These are phyloP conservation scores for Halictus quadricinctus DNA, from an alignment of 2,888 invertebrate genomes.

Conservation along the genomic window DNA sequence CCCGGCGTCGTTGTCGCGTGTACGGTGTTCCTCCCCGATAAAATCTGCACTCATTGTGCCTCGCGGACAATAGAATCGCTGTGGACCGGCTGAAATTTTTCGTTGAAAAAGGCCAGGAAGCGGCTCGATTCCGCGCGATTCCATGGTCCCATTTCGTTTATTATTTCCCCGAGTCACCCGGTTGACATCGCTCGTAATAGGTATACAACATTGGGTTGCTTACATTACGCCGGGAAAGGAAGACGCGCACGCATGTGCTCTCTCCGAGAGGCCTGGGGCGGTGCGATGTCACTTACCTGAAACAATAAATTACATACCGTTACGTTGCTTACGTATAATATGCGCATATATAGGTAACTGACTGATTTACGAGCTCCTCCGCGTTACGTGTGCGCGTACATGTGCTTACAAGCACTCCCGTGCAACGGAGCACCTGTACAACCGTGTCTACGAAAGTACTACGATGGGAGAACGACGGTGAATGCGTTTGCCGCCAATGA, in stretches of 20 bases:
- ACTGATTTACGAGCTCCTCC: slow-evolving; percentile 77
- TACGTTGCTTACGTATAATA: slow-evolving; percentile 78
- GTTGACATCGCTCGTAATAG: slow-evolving; percentile 71
- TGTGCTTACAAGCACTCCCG: slow-evolving; percentile 69
- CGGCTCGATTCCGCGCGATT: neutral
- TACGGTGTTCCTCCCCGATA: slow-evolving; percentile 36
- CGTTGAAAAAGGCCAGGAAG: slow-evolving; percentile 39
- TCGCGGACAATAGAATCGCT: slow-evolving; percentile 40
- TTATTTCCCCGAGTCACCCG: slow-evolving; percentile 50
- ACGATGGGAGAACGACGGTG: slow-evolving; percentile 17
- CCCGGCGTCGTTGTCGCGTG: slow-evolving; percentile 37
- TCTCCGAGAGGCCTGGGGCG: slow-evolving; percentile 76
- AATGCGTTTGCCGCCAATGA: slow-evolving; percentile 9
- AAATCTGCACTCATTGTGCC: slow-evolving; percentile 50
- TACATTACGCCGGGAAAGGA: slow-evolving; percentile 79
- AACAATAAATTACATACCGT: slow-evolving; percentile 82
- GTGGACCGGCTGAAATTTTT: slow-evolving; percentile 40
- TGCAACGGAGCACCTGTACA: slow-evolving; percentile 62
- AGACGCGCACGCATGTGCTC: slow-evolving; percentile 77
- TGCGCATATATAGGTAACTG: slow-evolving; percentile 72
- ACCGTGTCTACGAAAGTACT: slow-evolving; percentile 49
- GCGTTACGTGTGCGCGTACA: slow-evolving; percentile 71
- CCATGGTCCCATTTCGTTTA: slow-evolving; percentile 31
- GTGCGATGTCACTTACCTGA: slow-evolving; percentile 82
- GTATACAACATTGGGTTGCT: slow-evolving; percentile 72